Conservation (phyloP, 1,140 invertebrate genomes). For the Atopsyche davidsoni region DNA sequence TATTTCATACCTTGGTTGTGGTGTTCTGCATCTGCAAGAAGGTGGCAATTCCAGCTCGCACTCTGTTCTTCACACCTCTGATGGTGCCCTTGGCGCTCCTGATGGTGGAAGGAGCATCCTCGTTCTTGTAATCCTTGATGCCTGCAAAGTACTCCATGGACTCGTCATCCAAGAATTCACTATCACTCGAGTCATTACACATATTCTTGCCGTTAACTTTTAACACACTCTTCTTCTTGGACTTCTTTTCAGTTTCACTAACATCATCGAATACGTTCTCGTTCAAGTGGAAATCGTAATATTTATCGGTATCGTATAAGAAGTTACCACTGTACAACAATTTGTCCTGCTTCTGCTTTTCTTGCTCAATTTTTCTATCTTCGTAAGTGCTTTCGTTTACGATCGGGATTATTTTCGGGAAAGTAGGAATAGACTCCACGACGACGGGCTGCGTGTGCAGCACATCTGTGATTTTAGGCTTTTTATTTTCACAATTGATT, state of each 20-base stretch:
- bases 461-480: conserved; percentile 34
- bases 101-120: conserved; percentile 64
- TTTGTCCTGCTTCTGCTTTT: conserved; percentile 46
- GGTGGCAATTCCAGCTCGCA: conserved; percentile 87
- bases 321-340: conserved; percentile 49
- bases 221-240: conserved; percentile 32
- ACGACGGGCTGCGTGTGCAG: conserved; percentile 12
- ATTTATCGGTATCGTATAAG: conserved; percentile 66
- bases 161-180: conserved; percentile 43
- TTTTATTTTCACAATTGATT: conserved; percentile 39
- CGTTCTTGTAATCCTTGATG: conserved; percentile 66
- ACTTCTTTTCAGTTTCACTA: conserved; percentile 35
- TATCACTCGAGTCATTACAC: conserved; percentile 36
- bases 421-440: conserved; percentile 8
- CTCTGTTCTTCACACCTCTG: conserved; percentile 87
- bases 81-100: conserved; percentile 86
- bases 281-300: conserved; percentile 75
- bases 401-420: conserved; percentile 35
- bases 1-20: conserved; percentile 59
- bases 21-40: conserved; percentile 76
- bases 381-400: conserved; percentile 64
- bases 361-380: conserved; percentile 51
- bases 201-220: conserved; percentile 34
- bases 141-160: conserved; percentile 72
- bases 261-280: conserved; percentile 57